Base-by-base conservation (phyloP, 2,888 invertebrate species). In the Monoplex corrugatus region DNA sequence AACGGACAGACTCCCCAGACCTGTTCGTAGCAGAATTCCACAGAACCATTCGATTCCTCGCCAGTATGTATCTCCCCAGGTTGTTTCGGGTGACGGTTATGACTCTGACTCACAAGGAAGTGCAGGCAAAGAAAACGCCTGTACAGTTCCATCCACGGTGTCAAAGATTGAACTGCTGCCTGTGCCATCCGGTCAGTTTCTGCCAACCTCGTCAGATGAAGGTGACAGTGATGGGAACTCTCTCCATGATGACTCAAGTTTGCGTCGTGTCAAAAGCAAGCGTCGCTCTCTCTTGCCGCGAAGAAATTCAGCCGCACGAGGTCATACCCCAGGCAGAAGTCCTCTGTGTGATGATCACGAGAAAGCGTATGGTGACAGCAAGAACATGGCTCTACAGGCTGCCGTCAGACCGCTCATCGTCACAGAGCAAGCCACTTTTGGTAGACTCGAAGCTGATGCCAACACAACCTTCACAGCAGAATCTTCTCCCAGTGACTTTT, bases 401-500 rank as follows among this genome's bases (percentile, higher is more conserved):
- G 6, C 38, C 28, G 32, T 43, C 23, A 40, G 40, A 80, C 43
- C 3, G 28, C 19, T 28, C 57, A 57, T 23, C 1, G 1, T 92
- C 91, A 89, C 57, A 44, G 38, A 57, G 2, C 40, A 87, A 0
- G 75, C 84, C 44, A 45, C 68, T 10, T 80, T 87, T 16, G 50
- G 85, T 63, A 57, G 50, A 40, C 40, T 57, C 32, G 44, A 89
- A 13, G 82, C 57, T 16, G 97, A 97, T 95, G 97, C 97, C 94
- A 94, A 97, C 89, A 97, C 97, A 5, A 97, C 97, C 57, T 98
- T 98, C 96, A 97, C 98, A 94, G 98, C 98, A 94, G 98, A 98
- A 96, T 98, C 98, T 92, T 98, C 98, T 0, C 98, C 98, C 0
- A 97, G 98, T 35, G 98, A 98, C 95, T 98, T 98, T 96, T 98